Evolutionary conservation across 2,797 vertebrate genomes (phyloP).

Genomic region (Zalophus californianus): DNA sequence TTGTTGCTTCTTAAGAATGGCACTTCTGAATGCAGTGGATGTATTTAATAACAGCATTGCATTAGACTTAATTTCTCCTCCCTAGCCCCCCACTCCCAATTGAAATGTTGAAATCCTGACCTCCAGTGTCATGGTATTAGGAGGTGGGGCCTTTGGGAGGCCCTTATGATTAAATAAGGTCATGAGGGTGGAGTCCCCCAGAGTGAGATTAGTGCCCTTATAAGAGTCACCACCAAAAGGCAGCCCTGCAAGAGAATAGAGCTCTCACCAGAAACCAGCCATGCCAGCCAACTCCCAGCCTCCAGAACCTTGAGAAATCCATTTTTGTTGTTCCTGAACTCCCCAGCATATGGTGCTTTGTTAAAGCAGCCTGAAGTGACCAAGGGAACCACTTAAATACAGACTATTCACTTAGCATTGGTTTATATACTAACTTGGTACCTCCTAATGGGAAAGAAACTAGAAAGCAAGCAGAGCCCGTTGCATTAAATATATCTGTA

Average conservation of each 20-base stretch:
- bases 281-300: not conserved
- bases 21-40: not conserved
- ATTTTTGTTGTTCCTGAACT: not conserved
- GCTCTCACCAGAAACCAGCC: not conserved
- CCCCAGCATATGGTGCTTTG: not conserved
- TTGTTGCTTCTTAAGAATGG: not conserved
- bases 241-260: not conserved
- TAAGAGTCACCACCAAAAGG: not conserved
- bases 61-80: not conserved
- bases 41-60: not conserved
- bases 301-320: not conserved
- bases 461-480: not conserved
- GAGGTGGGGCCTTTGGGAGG: not conserved
- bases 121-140: not conserved
- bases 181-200: too few species aligned
- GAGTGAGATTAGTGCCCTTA: not conserved
- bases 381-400: not conserved
- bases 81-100: not conserved
- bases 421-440: not conserved
- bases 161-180: not conserved
- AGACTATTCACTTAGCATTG: not conserved
- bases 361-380: not conserved
- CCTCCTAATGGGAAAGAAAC: not conserved
- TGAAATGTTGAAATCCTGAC: not conserved
- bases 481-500: not conserved